phyloP scores from a whole-genome alignment of 1,140 invertebrate genomes.

The Leptinotarsa lineolata region DNA sequence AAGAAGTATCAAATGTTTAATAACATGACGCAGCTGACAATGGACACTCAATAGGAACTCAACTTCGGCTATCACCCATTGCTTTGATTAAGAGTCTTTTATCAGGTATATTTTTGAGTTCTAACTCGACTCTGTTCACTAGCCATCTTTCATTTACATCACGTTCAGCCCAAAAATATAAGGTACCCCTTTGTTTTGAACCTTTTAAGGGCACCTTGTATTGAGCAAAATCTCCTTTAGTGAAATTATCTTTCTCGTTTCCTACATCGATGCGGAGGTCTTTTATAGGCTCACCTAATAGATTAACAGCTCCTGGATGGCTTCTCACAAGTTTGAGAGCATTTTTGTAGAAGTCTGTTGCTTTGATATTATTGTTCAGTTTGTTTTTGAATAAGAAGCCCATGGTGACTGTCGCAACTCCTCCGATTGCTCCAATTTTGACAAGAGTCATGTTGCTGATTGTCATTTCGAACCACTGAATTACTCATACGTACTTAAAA shows the following conservation, averaged over 20 bases:
- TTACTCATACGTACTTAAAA: too few species aligned
- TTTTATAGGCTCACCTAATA: conserved; percentile 69
- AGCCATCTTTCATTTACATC: conserved; percentile 54
- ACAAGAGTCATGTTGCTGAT: conserved; percentile 56
- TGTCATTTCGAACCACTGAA: conserved; percentile 11
- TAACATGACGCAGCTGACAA: too few species aligned
- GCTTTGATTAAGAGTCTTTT: conserved; percentile 57
- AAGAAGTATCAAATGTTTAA: too few species aligned
- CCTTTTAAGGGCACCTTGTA: conserved; percentile 66
- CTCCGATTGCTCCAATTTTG: conserved; percentile 60
- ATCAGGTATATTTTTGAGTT: conserved; percentile 59
- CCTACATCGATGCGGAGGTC: conserved; percentile 63
- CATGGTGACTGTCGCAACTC: conserved; percentile 56
- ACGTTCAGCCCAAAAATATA: conserved; percentile 61
- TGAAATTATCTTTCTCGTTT: conserved; percentile 61
- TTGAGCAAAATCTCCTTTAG: conserved; percentile 59
- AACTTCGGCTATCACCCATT: background rate
- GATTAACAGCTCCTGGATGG: conserved; percentile 61
- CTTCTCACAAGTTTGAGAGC: conserved; percentile 61
- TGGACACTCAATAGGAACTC: too few species aligned
- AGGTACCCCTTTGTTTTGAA: conserved; percentile 62
- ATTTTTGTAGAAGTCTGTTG: conserved; percentile 61
- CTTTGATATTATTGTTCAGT: conserved; percentile 57
- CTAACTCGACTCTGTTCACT: conserved; percentile 61
- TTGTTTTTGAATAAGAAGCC: conserved; percentile 56